Percentiles rank a stretch among this genome's conserved stretches.
phyloP scores from a whole-genome alignment of 1,140 invertebrate species.

The Trinorchestia longiramus region DNA sequence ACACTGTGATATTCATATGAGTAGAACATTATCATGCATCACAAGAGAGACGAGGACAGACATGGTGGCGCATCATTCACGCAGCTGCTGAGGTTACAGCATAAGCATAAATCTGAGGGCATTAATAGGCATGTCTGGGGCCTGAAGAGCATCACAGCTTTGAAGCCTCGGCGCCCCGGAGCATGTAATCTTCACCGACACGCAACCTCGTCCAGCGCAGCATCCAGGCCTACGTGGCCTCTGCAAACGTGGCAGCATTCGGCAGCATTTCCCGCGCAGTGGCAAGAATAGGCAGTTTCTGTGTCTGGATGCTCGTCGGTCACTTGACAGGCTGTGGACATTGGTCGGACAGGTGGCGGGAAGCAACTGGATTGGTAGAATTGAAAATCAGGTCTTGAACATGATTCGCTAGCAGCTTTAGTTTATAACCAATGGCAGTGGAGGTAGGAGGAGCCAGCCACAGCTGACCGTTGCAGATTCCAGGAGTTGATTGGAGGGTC shows the following conservation, averaged over 20 bases:
- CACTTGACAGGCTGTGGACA: background rate
- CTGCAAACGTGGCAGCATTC: background rate
- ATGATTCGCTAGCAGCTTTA: background rate
- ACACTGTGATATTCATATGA: background rate
- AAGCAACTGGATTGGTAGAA: slow-evolving; percentile 35
- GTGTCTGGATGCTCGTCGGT: background rate
- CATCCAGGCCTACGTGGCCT: background rate
- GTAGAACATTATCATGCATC: background rate
- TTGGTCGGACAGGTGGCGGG: slow-evolving; percentile 34
- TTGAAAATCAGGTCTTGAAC: background rate
- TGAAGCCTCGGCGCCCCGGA: background rate
- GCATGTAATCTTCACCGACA: background rate
- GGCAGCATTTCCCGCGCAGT: background rate
- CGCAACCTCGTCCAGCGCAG: background rate
- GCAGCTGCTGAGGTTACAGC: background rate
- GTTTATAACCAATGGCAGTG: background rate
- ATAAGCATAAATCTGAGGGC: background rate
- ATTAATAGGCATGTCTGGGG: background rate
- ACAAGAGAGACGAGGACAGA: background rate
- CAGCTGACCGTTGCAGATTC: slow-evolving; percentile 49
- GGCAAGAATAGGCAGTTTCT: slow-evolving; percentile 5
- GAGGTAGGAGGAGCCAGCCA: background rate
- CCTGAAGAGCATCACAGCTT: background rate
- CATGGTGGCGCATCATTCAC: background rate
- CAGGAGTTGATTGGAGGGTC: slow-evolving; percentile 44